phyloP scores from a whole-genome alignment of 2,113 vertebrate genomes.

The Pteronura brasiliensis region DNA sequence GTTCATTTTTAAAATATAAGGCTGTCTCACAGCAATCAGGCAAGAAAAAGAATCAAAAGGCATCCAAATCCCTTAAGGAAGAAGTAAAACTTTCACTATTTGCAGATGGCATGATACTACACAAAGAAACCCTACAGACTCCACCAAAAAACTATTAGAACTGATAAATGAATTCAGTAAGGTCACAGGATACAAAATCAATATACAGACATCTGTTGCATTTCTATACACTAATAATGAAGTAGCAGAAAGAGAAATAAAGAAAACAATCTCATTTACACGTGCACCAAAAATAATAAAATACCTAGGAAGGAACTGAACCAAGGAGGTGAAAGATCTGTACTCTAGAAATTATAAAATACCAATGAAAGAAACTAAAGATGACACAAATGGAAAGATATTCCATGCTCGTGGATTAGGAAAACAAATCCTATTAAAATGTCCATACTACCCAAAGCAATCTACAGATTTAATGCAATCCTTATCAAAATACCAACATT shows the following conservation, averaged over 20 bases:
- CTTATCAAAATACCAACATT: not conserved
- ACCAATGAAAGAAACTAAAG: not conserved
- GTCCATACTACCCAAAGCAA: not conserved
- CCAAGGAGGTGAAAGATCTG: not conserved
- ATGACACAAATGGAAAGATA: not conserved
- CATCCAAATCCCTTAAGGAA: not conserved
- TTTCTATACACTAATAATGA: not conserved
- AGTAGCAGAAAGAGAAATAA: not conserved
- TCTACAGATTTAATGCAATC: not conserved
- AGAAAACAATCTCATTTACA: not conserved
- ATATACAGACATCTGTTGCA: not conserved
- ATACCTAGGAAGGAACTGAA: not conserved
- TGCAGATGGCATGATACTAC: not conserved
- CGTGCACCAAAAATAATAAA: not conserved
- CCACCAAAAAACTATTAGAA: not conserved
- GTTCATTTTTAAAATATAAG: conserved; percentile 29
- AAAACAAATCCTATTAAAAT: not conserved
- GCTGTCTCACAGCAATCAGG: not conserved
- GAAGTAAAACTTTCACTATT: not conserved
- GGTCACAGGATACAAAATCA: not conserved
- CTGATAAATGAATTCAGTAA: not conserved
- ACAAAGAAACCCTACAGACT: not conserved
- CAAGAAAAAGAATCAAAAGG: not conserved
- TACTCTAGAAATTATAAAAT: not conserved
- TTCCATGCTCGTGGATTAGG: not conserved